Conservation (phyloP, 1,140 invertebrate species). For the Drosophila dunni region DNA sequence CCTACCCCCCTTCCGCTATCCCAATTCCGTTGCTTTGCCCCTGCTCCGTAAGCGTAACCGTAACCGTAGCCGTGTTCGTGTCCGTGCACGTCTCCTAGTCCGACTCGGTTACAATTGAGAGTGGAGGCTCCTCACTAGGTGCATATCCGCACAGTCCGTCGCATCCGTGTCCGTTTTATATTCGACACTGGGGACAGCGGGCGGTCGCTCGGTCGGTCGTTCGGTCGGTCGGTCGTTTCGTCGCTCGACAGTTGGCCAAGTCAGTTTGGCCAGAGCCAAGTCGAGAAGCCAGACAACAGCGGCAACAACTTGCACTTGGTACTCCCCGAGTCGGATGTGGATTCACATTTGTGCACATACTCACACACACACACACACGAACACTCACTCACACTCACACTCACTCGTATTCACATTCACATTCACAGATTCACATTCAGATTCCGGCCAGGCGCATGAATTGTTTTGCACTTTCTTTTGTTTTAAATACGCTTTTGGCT, state of each 20-base stretch:
- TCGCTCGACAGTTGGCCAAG: conserved; percentile 28
- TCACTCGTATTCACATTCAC: conserved; percentile 26
- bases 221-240: no score
- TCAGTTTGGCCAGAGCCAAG: conserved; percentile 10
- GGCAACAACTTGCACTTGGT: conserved; percentile 2
- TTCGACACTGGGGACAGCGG: conserved; percentile 48
- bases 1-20: neutral
- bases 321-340: conserved; percentile 24
- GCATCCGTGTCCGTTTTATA: conserved; percentile 48
- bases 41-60: neutral
- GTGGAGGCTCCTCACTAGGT: conserved; percentile 54
- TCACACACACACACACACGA: conserved; percentile 12
- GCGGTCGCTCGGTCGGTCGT: conserved; percentile 28
- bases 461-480: conserved; percentile 82
- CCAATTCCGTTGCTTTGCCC: no score
- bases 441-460: conserved; percentile 60
- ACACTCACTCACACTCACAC: conserved; percentile 20
- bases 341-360: conserved; percentile 23
- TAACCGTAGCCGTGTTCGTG: neutral
- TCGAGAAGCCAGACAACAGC: conserved; percentile 8
- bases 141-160: conserved; percentile 56
- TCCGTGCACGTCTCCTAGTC: no score
- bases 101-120: conserved; percentile 25
- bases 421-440: conserved; percentile 44
- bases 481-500: conserved; percentile 70